Conservation (phyloP, 2,113 vertebrate genomes). For the Syngnathoides biaculeatus region DNA sequence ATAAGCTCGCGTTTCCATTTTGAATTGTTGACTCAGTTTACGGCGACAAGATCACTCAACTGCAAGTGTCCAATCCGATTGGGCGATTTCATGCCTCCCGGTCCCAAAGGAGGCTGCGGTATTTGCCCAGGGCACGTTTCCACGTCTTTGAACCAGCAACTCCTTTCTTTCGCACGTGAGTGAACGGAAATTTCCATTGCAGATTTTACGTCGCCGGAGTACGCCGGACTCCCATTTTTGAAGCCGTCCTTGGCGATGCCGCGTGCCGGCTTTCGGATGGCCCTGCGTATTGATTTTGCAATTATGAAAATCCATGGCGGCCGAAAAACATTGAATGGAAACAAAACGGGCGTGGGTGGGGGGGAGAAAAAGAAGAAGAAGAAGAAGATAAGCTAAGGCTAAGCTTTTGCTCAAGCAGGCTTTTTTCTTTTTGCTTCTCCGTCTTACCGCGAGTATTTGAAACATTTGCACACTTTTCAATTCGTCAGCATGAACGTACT, state of each 20-base stretch:
- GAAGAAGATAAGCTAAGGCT: constrained; percentile 50
- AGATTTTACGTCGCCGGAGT: too few species aligned
- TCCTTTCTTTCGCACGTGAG: too few species aligned
- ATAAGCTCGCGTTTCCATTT: background rate
- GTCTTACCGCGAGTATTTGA: constrained; percentile 12
- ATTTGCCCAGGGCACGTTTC: too few species aligned
- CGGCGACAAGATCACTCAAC: background rate
- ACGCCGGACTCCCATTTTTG: too few species aligned
- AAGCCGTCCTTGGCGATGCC: too few species aligned
- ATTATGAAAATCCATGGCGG: constrained; percentile 78
- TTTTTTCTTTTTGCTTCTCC: constrained; percentile 16
- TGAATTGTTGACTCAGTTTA: background rate
- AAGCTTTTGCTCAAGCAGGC: constrained; percentile 61
- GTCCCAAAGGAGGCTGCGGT: background rate
- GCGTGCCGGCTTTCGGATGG: constrained; percentile 21
- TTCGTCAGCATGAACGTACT: background rate
- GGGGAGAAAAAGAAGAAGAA: too few species aligned
- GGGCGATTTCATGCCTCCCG: background rate
- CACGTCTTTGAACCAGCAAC: too few species aligned
- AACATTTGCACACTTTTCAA: constrained; percentile 8
- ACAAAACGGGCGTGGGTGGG: too few species aligned
- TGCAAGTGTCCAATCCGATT: background rate
- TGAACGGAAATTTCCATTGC: background rate
- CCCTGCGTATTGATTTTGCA: constrained; percentile 74
- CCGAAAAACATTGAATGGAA: constrained; percentile 62